Evolutionary conservation across 2,888 invertebrate species (phyloP), one percentile per base, ranked within the genome.

Genomic region (Lithophane socia): DNA sequence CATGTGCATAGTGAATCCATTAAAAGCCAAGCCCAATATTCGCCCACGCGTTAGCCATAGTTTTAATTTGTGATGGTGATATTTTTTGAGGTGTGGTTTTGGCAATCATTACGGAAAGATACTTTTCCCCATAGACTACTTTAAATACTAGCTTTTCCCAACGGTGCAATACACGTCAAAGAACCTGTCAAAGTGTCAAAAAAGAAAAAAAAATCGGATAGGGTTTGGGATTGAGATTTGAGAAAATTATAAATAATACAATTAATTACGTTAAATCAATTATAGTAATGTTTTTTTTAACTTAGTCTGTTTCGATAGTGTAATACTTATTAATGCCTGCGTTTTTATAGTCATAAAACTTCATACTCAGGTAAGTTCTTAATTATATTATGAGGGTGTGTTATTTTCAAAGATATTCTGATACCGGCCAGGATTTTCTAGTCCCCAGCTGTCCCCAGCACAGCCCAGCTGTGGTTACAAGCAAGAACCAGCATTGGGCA

Each of bases 321-420:
- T 54, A 42, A 18, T 60, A n/a, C 5, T 52, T 8, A 72, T 60
- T 13, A 3, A 47, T 4, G 3, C 21, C 21, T 18, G 3, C 8
- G 13, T 60, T 13, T 63, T 49, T 37, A 60, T 8, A 13, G 37
- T 29, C 7, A 8, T 18, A n/a, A 10, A 54, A 37, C 58, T 18
- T 24, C 21, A 2, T 16, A 54, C 21, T 18, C 2, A 24, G 52
- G 78, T 78, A 78, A 73, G 37, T 21, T 66, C 3, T 0, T 60
- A 60, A 73, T 73, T 66, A 2, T 7, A 65, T 52, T 54, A 58
- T 2, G 65, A 24, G 52, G 79, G 61, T 77, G 61, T 72, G 61
- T 24, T 69, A 47, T 54, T 77, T 60, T 21, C 21, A 24, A 37
- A 9, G 44, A 16, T 71, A 63, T 18, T 47, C 13, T n/a, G 44